Evolutionary conservation across 2,888 invertebrate genomes (phyloP).

Genomic region (Dryocosmus kuriphilus): DNA sequence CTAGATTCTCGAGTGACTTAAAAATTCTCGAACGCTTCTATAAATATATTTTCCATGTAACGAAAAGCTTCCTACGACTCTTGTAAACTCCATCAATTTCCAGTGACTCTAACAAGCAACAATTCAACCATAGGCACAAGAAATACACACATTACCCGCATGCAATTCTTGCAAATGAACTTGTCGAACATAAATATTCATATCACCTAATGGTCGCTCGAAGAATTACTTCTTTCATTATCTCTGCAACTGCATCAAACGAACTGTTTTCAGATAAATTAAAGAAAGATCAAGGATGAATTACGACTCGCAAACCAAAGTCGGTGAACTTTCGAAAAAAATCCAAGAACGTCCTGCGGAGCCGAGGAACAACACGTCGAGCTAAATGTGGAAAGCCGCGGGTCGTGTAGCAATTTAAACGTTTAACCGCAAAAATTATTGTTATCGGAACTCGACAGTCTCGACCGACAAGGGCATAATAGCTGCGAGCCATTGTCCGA

Average conservation of each 20-base stretch:
- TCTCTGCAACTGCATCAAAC: slow-evolving; percentile 14
- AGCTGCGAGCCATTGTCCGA: slow-evolving; percentile 62
- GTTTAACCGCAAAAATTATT: slow-evolving; percentile 73
- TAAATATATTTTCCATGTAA: slow-evolving; percentile 1
- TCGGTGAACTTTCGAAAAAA: slow-evolving; percentile 24
- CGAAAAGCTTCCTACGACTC: slow-evolving; percentile 1
- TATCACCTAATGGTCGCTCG: neutral
- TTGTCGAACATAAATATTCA: slow-evolving; percentile 35
- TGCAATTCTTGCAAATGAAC: slow-evolving; percentile 35
- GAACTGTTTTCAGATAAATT: slow-evolving; percentile 7
- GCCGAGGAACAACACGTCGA: neutral
- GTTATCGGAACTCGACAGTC: slow-evolving; percentile 63
- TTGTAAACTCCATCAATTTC: slow-evolving; percentile 16
- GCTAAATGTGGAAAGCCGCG: slow-evolving; percentile 60
- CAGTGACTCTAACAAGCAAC: slow-evolving; percentile 13
- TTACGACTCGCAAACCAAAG: slow-evolving; percentile 15
- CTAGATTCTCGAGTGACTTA: neutral
- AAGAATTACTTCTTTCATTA: slow-evolving; percentile 32
- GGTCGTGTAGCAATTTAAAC: slow-evolving; percentile 72
- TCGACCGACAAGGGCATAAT: slow-evolving; percentile 59
- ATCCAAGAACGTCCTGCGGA: neutral
- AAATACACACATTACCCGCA: slow-evolving; percentile 34
- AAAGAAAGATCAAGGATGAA: slow-evolving; percentile 26
- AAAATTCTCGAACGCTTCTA: neutral
- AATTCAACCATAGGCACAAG: neutral